A percentile compares a stretch with the other conserved stretches of the same genome.
phyloP scores from a whole-genome alignment of 2,797 vertebrate genomes.

The Valencia hispanica region DNA sequence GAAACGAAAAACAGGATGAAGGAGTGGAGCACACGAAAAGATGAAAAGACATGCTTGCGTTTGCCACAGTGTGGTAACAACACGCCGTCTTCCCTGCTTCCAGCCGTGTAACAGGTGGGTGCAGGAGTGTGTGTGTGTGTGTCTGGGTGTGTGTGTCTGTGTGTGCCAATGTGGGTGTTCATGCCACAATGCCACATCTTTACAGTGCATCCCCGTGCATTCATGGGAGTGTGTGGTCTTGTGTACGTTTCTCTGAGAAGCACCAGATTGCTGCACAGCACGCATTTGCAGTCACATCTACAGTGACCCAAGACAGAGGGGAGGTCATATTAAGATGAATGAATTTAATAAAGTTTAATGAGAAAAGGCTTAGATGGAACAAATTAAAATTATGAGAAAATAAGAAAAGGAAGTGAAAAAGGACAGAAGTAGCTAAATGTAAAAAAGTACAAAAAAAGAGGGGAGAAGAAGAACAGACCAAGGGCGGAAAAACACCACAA shows the following conservation, averaged over 20 bases:
- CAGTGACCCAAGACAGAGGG: neutral
- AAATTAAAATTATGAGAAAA: neutral
- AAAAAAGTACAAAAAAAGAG: constrained; percentile 6
- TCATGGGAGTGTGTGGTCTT: neutral
- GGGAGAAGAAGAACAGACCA: neutral
- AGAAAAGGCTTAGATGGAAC: neutral
- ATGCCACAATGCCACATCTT: neutral
- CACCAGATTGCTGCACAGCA: constrained; percentile 62
- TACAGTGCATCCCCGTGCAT: constrained; percentile 5
- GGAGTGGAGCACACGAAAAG: neutral
- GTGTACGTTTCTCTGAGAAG: constrained; percentile 21
- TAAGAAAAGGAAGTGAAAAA: neutral
- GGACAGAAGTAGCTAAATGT: neutral
- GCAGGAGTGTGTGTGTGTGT: neutral
- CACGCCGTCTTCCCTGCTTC: constrained; percentile 22
- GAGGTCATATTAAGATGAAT: neutral
- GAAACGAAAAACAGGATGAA: neutral
- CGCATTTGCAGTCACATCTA: constrained; percentile 26
- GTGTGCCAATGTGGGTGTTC: neutral
- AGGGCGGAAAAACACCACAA: constrained; percentile 8
- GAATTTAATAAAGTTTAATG: neutral
- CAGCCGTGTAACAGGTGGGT: constrained; percentile 36
- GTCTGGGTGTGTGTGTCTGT: too few relatives aligned
- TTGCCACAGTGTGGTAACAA: constrained; percentile 15
- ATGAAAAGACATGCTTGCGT: constrained; percentile 19